These are phyloP conservation scores for Glareola pratincola DNA, from an alignment of 2,113 vertebrate genomes.

Conservation along the genomic window DNA sequence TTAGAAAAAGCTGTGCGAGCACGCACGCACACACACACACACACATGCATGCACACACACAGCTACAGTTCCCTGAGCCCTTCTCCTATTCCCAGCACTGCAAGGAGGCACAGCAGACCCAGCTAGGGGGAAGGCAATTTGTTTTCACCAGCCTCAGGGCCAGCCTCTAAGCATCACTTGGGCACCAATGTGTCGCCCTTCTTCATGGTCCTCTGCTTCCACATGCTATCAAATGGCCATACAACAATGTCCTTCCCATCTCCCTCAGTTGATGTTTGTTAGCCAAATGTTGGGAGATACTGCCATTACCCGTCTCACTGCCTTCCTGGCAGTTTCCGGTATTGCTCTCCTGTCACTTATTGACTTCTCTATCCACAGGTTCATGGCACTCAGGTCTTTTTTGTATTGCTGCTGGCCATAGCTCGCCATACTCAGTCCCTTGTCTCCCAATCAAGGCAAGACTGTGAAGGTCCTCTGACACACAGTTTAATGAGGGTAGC, in stretches of 20 bases:
- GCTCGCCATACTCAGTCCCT: rapidly evolving
- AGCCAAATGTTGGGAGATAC: neutral
- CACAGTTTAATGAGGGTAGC: neutral
- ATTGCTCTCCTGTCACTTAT: neutral
- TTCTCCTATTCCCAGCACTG: neutral
- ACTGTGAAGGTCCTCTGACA: neutral
- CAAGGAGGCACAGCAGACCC: neutral
- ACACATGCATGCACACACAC: too few species aligned
- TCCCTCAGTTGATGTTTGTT: neutral
- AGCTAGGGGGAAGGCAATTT: neutral
- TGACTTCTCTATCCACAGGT: neutral
- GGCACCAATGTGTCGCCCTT: neutral
- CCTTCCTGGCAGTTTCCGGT: neutral
- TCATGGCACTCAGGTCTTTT: too few species aligned
- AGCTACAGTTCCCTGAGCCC: neutral
- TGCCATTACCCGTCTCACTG: neutral
- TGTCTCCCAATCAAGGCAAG: neutral
- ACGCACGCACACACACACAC: rapidly evolving
- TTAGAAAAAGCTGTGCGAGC: neutral
- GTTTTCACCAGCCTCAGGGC: neutral
- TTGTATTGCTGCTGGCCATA: neutral
- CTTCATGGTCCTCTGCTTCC: neutral
- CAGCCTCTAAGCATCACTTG: neutral
- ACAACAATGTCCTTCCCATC: too few species aligned
- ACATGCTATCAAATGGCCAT: neutral